phyloP scores from a whole-genome alignment of 2,113 vertebrate species.

The Malurus alboscapulatus region DNA sequence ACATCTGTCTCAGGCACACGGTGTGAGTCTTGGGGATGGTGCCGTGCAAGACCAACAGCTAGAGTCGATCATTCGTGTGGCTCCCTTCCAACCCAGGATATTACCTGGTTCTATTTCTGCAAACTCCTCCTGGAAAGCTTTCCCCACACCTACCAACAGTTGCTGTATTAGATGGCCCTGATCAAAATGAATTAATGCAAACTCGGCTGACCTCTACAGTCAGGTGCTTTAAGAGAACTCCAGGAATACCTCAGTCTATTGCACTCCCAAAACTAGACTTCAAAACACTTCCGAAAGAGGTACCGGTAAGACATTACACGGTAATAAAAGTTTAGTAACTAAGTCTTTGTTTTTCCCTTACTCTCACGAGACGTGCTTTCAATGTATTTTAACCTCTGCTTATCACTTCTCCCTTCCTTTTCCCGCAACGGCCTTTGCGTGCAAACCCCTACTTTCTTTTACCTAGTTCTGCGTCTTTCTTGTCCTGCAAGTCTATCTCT shows the following conservation, averaged over 20 bases:
- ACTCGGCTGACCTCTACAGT: not conserved
- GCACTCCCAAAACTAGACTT: accelerated
- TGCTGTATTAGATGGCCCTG: accelerated
- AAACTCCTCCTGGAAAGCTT: not conserved
- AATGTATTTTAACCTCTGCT: not conserved
- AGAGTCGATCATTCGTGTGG: accelerated
- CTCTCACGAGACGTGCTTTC: not conserved
- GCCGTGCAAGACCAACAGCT: not conserved
- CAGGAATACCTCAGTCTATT: accelerated
- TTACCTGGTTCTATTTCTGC: not conserved
- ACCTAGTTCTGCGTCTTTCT: not conserved
- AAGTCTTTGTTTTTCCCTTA: not conserved
- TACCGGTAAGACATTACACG: too few relatives aligned
- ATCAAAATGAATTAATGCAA: accelerated
- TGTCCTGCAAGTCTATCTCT: not conserved
- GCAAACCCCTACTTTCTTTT: not conserved
- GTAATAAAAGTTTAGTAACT: accelerated
- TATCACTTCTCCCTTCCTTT: accelerated
- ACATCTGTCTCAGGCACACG: not conserved
- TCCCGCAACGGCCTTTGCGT: accelerated
- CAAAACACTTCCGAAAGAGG: not conserved
- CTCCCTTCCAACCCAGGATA: too few relatives aligned
- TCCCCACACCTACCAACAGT: accelerated
- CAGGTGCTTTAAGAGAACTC: not conserved
- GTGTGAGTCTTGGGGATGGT: not conserved